phyloP scores from a whole-genome alignment of 1,140 invertebrate species.

The Heliconius himera region DNA sequence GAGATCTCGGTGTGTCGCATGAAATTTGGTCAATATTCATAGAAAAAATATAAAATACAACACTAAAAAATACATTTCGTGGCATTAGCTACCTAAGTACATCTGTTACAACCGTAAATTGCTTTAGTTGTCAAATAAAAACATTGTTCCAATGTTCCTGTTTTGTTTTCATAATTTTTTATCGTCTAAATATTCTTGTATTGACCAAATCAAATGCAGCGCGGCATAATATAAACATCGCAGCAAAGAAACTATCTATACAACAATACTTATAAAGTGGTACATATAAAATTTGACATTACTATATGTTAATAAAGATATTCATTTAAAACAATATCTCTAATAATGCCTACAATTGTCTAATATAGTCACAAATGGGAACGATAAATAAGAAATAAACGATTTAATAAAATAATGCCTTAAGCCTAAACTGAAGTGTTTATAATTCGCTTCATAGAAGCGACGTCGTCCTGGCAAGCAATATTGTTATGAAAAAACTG shows the following conservation, averaged over 20 bases:
- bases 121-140: slow-evolving; percentile 12
- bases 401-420: slow-evolving; percentile 65
- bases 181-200: slow-evolving; percentile 1
- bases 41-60: slow-evolving; percentile 14
- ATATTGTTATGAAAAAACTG: slow-evolving; percentile 57
- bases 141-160: slow-evolving; percentile 3
- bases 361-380: slow-evolving; percentile 64
- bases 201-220: slow-evolving; percentile 24
- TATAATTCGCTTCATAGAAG: slow-evolving; percentile 75
- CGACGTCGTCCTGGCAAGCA: slow-evolving; percentile 52
- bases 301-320: slow-evolving; percentile 44
- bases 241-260: slow-evolving; percentile 49
- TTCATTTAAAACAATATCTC: slow-evolving; percentile 55
- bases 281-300: slow-evolving; percentile 50
- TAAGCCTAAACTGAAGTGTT: slow-evolving; percentile 54
- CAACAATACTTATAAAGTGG: slow-evolving; percentile 49
- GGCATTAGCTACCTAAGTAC: slow-evolving; percentile 8
- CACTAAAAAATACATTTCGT: slow-evolving; percentile 13
- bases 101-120: slow-evolving; percentile 8
- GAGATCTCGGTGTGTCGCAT: slow-evolving; percentile 53
- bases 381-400: slow-evolving; percentile 64
- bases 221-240: slow-evolving; percentile 42
- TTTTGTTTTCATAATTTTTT: slow-evolving; percentile 6
- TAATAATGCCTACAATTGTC: slow-evolving; percentile 70
- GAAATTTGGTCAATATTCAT: slow-evolving; percentile 26